Base-by-base conservation (phyloP, 2,113 vertebrate species). In the Hystrix cristata region DNA sequence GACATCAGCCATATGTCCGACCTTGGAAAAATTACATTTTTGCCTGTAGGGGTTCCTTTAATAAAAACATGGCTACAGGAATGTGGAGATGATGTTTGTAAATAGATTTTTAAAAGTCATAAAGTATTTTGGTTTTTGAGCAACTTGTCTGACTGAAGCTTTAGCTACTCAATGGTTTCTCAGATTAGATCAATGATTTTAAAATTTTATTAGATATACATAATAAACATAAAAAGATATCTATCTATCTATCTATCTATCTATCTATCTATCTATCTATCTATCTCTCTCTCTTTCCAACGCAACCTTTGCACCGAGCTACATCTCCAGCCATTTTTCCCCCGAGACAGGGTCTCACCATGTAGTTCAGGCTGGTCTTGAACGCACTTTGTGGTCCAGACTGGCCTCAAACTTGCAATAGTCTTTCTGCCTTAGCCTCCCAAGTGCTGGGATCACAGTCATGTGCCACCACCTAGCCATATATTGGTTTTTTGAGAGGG, bases 21-120 rank as follows among this genome's bases (percentile, higher is more conserved):
- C 67, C 43, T 95, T 93, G 59, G 87, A 94, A 94, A 98, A 97
- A 96, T 95, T 96, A 65, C 76, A 95, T 96, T 95, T 97, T 94
- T 95, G 80, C 87, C 76, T 95, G 12, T 59, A 94, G 81, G 76
- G 81, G 87, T 96, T 96, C 96, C 53, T 96, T 97, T 92, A 97
- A 96, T 94, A 96, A 96, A 96, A 96, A 90, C 15, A 48, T 16
- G 72, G 48, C 71, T 95, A 82, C 34, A 87, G 74, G 43, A 95
- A 90, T 95, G 76, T 90, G 60, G 53, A 83, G 46, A 46, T 71
- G 57, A 87, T 90, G 65, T 87, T 96, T 96, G 53, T 87, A 90
- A 96, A 94, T 69, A 97, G 74, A 95, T 64, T 94, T 96, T 94
- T 82, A 23, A 93, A 96, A 95, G 81, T 51, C 55, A 97, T 79